Percentiles rank a stretch among this genome's conserved stretches.
These are phyloP conservation scores for Brenthis daphne DNA, from an alignment of 2,888 invertebrate species.

Conservation along the genomic window DNA sequence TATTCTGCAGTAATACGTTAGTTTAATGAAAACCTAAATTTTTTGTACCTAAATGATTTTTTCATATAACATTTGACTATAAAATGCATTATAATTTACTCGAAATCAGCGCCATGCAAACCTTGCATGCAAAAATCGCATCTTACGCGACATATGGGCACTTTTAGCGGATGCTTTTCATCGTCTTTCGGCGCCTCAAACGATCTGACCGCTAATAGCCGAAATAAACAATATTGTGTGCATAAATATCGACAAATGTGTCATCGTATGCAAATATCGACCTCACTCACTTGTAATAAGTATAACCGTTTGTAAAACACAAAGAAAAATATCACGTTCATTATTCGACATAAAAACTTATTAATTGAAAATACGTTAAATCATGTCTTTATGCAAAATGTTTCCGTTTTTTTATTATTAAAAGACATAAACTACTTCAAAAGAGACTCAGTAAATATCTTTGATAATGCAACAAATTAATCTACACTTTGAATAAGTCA, in stretches of 20 bases:
- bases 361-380: not conserved
- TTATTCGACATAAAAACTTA: not conserved
- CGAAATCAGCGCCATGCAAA: constrained; percentile 5
- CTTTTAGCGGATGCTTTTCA: constrained; percentile 54
- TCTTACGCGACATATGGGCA: constrained; percentile 55
- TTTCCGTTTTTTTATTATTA: no score
- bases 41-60: no score
- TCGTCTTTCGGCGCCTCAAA: constrained; percentile 43
- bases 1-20: no score
- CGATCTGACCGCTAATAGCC: constrained; percentile 44
- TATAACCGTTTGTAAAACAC: not conserved
- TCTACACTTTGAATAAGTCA: no score
- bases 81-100: not conserved
- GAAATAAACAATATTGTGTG: constrained; percentile 39
- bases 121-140: constrained; percentile 47
- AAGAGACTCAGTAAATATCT: no score
- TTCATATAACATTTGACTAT: not conserved
- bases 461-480: no score
- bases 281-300: constrained; percentile 1
- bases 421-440: no score
- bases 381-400: no score
- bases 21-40: no score
- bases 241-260: constrained; percentile 16
- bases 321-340: not conserved
- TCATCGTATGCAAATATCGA: constrained; percentile 10